phyloP scores from a whole-genome alignment of 1,140 invertebrate genomes.

The Drosophila ambigua region DNA sequence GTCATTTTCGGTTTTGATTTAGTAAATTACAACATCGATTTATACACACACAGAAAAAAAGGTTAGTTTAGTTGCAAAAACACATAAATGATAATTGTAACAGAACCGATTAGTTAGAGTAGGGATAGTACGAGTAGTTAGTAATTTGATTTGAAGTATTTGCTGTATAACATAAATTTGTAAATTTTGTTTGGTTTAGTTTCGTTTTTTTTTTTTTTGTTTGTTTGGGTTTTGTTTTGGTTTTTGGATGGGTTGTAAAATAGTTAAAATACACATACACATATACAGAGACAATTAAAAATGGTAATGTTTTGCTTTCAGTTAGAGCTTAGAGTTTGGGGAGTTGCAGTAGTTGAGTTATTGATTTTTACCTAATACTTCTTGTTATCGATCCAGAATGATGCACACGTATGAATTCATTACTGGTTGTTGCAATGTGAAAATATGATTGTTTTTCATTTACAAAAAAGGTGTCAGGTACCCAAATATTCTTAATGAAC shows the following conservation, averaged over 20 bases:
- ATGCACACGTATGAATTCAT: constrained; percentile 98
- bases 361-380: constrained; percentile 94
- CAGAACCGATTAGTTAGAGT: constrained; percentile 20
- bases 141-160: constrained; percentile 31
- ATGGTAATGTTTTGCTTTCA: constrained; percentile 52
- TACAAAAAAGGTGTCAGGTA: constrained; percentile 99
- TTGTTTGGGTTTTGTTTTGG: constrained; percentile 21
- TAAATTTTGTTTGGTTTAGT: constrained; percentile 28
- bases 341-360: constrained; percentile 49
- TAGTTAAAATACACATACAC: constrained; percentile 71
- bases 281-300: constrained; percentile 72
- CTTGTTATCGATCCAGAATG: constrained; percentile 96
- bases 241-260: constrained; percentile 46
- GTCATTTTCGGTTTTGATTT: constrained; percentile 59
- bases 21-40: constrained; percentile 81
- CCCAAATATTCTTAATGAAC: constrained; percentile 99
- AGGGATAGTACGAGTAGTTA: constrained; percentile 26
- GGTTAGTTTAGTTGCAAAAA: constrained; percentile 71
- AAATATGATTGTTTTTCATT: constrained; percentile 99
- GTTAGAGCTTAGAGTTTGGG: constrained; percentile 37
- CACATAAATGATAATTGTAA: constrained; percentile 54
- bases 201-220: constrained; percentile 8
- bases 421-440: constrained; percentile 98
- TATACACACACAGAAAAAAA: constrained; percentile 77
- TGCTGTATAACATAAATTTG: not conserved